Evolutionary conservation across 2,888 invertebrate genomes (phyloP).

Genomic region (Tetanocera ferruginea): DNA sequence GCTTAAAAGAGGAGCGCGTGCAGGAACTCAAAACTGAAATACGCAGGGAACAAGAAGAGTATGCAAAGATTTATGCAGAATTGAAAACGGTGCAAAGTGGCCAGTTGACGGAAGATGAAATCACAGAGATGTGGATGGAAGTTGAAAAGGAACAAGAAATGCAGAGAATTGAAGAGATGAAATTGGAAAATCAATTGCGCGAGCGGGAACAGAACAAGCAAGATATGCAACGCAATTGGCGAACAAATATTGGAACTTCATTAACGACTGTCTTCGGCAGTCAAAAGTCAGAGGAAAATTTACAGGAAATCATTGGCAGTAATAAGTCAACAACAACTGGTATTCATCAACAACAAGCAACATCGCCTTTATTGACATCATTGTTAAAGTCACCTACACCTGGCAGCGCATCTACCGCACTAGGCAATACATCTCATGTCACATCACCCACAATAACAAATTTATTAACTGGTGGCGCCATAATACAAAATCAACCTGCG

Average conservation of each 20-base stretch:
- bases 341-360: conserved; percentile 7
- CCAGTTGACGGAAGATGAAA: conserved; percentile 77
- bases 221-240: conserved; percentile 75
- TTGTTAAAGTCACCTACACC: conserved; percentile 77
- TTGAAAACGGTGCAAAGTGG: conserved; percentile 71
- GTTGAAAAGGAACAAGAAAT: conserved; percentile 82
- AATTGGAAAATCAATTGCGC: conserved; percentile 62
- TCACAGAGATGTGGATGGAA: conserved; percentile 81
- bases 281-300: conserved; percentile 58
- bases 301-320: conserved; percentile 57
- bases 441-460: conserved; percentile 69
- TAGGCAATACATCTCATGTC: conserved; percentile 62
- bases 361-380: conserved; percentile 85
- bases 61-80: conserved; percentile 78
- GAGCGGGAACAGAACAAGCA: conserved; percentile 76
- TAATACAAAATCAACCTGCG: conserved; percentile 58
- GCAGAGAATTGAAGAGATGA: conserved; percentile 76
- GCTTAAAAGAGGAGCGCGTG: conserved; percentile 83
- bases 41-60: conserved; percentile 80
- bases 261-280: conserved; percentile 4
- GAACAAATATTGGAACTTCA: conserved; percentile 53
- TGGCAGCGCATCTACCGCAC: conserved; percentile 71
- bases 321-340: conserved; percentile 38
- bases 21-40: conserved; percentile 81
- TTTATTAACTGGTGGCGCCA: conserved; percentile 64